Base-by-base conservation (phyloP, 2,888 invertebrate genomes). In the Gastrophysa polygoni region DNA sequence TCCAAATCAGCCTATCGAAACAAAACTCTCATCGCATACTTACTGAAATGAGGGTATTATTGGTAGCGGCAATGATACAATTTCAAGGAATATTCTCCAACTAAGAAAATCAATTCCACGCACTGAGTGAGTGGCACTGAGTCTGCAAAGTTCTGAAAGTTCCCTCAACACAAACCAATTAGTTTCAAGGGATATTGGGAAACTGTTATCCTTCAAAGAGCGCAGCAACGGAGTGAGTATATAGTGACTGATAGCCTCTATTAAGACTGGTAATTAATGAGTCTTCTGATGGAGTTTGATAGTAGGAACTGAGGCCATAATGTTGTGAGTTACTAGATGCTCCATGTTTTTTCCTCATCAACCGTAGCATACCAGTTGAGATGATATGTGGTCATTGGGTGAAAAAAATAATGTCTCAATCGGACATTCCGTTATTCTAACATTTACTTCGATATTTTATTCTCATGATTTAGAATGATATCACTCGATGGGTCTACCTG, bases 221-320 rank as follows among this genome's bases (percentile, higher is more conserved):
- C 54, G 43, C 43, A 38, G 14, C 54, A 43, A 16, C 24, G 21
- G 10, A 1, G 32, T 38, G 38, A 38, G 16, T 46, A n/a, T n/a
- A n/a, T n/a, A 38, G 54, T 54, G 54, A 54, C 17, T 54, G 54
- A 54, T 54, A 43, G 44, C 16, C 43, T 54, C 43, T 54, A 43
- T 54, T 24, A 43, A 6, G 34, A 34, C 14, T 24, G n/a, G 44
- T 43, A 54, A 38, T 54, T 54, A 54, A 54, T 54, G 54, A 54
- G 54, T 38, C 38, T 54, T 54, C 20, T n/a, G 44, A 21, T 54
- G 43, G 43, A 54, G 54, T 54, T 54, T 43, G 43, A 24, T 38
- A 17, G 54, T 43, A 28, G 10, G 24, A 54, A 54, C 24, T 54
- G 43, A 43, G 21, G 24, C 43, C 43, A 44, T 54, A 54, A 43